Percentiles rank a stretch among this genome's conserved stretches.
Evolutionary conservation across 2,888 invertebrate genomes (phyloP).

Genomic region (Pristionchus japonicus): DNA sequence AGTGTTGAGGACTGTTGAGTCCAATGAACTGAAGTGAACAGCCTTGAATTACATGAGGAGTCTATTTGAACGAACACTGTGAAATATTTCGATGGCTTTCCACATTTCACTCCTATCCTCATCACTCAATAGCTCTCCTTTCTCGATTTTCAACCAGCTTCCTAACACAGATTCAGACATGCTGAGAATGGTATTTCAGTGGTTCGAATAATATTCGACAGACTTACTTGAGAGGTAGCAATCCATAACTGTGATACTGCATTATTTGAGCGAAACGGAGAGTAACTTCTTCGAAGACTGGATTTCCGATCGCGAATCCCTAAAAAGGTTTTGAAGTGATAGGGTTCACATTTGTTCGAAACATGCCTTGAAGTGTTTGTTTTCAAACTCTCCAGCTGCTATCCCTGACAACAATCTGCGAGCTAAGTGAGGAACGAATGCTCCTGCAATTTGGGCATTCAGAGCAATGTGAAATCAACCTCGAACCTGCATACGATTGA

Average conservation of each 20-base stretch:
- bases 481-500: background rate
- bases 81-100: no score
- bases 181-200: background rate
- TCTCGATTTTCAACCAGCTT: background rate
- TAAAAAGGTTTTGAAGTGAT: background rate
- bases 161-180: background rate
- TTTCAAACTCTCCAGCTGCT: background rate
- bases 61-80: no score
- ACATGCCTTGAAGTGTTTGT: background rate
- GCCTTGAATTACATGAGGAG: no score
- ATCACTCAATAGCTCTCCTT: background rate
- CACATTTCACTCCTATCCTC: no score
- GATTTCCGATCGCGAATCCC: background rate
- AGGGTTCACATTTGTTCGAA: background rate
- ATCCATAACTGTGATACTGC: background rate
- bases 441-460: background rate
- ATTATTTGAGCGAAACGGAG: background rate
- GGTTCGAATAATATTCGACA: background rate
- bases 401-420: background rate
- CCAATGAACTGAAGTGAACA: background rate
- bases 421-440: background rate
- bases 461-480: background rate
- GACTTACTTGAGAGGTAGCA: background rate
- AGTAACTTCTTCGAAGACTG: background rate
- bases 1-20: background rate